Conservation (phyloP, 2,888 invertebrate genomes). For the Euzetes globulus region DNA sequence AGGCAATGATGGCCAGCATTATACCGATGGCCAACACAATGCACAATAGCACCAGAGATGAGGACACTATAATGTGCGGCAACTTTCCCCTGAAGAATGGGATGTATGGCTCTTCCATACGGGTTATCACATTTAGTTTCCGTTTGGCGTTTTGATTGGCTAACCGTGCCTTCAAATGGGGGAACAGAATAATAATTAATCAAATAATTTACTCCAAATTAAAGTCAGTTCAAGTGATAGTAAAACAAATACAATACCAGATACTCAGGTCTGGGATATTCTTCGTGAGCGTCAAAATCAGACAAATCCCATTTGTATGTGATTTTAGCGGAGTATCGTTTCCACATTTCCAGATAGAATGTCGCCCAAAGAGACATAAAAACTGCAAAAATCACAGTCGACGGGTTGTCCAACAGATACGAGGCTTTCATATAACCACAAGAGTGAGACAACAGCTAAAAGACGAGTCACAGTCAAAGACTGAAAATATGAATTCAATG, state of each 20-base stretch:
- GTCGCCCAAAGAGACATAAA: conserved; percentile 95
- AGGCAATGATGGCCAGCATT: conserved; percentile 83
- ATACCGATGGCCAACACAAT: conserved; percentile 74
- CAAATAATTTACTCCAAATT: not conserved
- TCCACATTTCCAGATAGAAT: conserved; percentile 90
- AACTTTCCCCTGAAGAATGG: conserved; percentile 86
- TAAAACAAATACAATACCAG: conserved; percentile 53
- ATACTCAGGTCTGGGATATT: conserved; percentile 87
- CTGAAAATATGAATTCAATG: no score
- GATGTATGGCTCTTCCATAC: conserved; percentile 66
- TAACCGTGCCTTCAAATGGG: conserved; percentile 54
- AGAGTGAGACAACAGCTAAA: conserved; percentile 59
- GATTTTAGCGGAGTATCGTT: conserved; percentile 86
- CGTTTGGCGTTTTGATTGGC: conserved; percentile 65
- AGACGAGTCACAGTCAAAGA: no score
- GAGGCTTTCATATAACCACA: conserved; percentile 77
- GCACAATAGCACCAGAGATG: conserved; percentile 67
- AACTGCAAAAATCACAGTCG: conserved; percentile 84
- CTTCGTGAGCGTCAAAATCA: conserved; percentile 71
- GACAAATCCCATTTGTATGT: conserved; percentile 94
- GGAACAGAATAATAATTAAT: not conserved
- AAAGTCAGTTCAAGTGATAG: not conserved
- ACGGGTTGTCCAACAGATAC: conserved; percentile 86
- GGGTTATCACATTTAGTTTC: conserved; percentile 46
- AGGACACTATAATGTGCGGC: conserved; percentile 77